Base-by-base conservation (phyloP, 2,113 vertebrate species). In the Caloenas nicobarica region DNA sequence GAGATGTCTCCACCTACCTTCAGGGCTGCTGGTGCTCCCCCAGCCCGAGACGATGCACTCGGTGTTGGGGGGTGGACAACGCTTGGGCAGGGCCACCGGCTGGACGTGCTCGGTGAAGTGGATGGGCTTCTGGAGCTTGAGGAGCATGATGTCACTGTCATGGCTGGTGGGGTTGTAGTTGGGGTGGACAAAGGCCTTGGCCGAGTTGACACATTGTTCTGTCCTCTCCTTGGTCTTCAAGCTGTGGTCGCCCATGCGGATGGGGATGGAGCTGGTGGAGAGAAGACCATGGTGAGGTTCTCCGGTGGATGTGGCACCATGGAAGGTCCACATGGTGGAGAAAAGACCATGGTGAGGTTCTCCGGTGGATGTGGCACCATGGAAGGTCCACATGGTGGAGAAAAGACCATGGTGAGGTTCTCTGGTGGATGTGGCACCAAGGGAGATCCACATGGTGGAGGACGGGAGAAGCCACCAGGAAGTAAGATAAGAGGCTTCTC, bases 131-230 rank as follows among this genome's bases (percentile, higher is more conserved):
- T 92, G 95, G 95, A 98, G 95, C 95, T 98, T 98, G 95, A 99
- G 98, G 69, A 99, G 95, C 98, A 99, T 98, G 97, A 99, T 92
- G 98, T 99, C 98, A 0, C 98, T 98, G 95, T 99, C 98, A 48
- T 98, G 98, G 91, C 64, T 97, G 68, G 91, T 96, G 85, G 94
- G 46, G 66, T 97, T 51, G 82, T 97, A 97, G 86, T 7, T 33
- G 2, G 97, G 97, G 90, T 97, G 97, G 17, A 94, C 57, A 93
- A 97, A 97, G 86, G 97, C 83, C 68, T 87, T 18, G 0, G 88
- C 96, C n/a, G 97, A 97, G 11, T 0, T 44, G 13, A 90, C 31
- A 11, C 33, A 96, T 77, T 97, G 97, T 71, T 97, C 97, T 2
- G 38, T 90, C 61, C 95, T 91, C 0, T 97, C 97, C 13, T 14